These are phyloP conservation scores for Alsophila aescularia DNA, from an alignment of 2,888 invertebrate genomes.

Conservation along the genomic window DNA sequence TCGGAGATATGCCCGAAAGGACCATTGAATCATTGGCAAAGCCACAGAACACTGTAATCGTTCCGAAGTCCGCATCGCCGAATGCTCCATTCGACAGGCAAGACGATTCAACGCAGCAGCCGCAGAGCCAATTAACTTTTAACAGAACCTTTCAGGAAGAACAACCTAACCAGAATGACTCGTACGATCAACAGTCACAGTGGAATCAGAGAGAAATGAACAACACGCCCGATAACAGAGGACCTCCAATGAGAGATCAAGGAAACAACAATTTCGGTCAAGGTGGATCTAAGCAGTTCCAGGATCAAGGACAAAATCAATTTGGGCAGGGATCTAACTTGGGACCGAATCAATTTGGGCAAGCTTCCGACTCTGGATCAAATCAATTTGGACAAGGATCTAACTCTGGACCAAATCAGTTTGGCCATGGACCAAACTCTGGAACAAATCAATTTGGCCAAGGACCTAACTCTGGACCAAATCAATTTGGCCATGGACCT, in stretches of 20 bases:
- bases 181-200: constrained; percentile 22
- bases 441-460: constrained; percentile 1
- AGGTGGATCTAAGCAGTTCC: background rate
- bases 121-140: constrained; percentile 5
- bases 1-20: constrained; percentile 61
- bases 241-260: constrained; percentile 18
- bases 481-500: constrained; percentile 4
- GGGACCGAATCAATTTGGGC: constrained; percentile 7
- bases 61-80: background rate
- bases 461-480: background rate
- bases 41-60: constrained; percentile 5
- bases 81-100: constrained; percentile 9
- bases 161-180: constrained; percentile 21
- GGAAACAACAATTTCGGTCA: constrained; percentile 23
- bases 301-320: constrained; percentile 7
- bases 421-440: constrained; percentile 4
- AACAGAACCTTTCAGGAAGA: constrained; percentile 22
- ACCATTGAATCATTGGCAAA: constrained; percentile 18
- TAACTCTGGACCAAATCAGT: constrained; percentile 1
- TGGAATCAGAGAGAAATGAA: constrained; percentile 37
- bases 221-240: constrained; percentile 28
- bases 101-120: constrained; percentile 7
- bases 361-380: constrained; percentile 1
- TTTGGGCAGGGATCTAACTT: constrained; percentile 7
- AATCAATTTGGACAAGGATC: constrained; percentile 9